Conservation (phyloP, 2,888 invertebrate genomes). For the Brachypalpus laphriformis region DNA sequence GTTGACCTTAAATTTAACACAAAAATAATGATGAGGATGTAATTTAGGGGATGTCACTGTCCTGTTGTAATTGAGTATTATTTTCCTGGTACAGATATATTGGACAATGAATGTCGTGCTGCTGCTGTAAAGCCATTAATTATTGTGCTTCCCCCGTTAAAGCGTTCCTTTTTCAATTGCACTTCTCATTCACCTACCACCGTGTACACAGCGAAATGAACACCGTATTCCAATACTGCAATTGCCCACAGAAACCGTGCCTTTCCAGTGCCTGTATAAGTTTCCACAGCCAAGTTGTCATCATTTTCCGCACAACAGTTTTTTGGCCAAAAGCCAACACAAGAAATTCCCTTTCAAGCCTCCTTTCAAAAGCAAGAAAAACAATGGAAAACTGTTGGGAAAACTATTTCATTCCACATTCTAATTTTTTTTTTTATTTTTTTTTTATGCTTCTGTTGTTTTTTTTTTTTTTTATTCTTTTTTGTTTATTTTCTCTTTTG, state of each 20-base stretch:
- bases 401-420: slow-evolving; percentile 61
- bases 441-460: neutral
- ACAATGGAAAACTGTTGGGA: slow-evolving; percentile 65
- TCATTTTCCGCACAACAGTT: slow-evolving; percentile 50
- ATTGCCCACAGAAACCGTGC: slow-evolving; percentile 23
- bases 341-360: slow-evolving; percentile 44
- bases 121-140: slow-evolving; percentile 15
- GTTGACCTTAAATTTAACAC: neutral
- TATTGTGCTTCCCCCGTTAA: slow-evolving; percentile 9
- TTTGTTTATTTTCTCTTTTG: slow-evolving; percentile 30
- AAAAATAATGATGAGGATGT: neutral
- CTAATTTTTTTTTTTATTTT: neutral
- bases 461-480: neutral
- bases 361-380: slow-evolving; percentile 32
- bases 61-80: neutral
- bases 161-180: slow-evolving; percentile 33
- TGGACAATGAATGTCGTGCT: neutral
- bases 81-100: neutral
- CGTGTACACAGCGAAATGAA: slow-evolving; percentile 32
- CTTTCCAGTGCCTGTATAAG: slow-evolving; percentile 51
- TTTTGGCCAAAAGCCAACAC: slow-evolving; percentile 68
- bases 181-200: slow-evolving; percentile 1
- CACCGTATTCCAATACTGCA: slow-evolving; percentile 36
- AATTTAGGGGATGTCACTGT: neutral
- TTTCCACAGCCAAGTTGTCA: slow-evolving; percentile 59